Percentiles rank a stretch among this genome's conserved stretches.
phyloP scores from a whole-genome alignment of 64 coral and sea anemone genomes.

The Platygyra sinensis region DNA sequence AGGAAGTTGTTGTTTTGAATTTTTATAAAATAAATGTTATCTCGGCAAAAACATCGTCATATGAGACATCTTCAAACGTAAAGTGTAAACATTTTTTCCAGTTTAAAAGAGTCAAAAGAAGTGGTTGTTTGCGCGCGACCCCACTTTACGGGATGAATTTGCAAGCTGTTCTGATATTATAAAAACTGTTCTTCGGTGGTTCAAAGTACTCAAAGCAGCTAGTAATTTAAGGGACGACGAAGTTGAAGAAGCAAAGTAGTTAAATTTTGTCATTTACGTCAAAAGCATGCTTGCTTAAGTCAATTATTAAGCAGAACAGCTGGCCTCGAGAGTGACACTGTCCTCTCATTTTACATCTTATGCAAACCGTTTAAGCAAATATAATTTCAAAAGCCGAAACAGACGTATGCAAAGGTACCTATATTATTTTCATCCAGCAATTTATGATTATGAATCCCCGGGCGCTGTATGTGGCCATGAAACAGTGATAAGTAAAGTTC shows the following conservation, averaged over 20 bases:
- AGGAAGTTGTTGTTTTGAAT: not conserved
- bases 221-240: not conserved
- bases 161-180: not conserved
- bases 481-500: not conserved
- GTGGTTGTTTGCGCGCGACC: not conserved
- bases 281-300: slow-evolving; percentile 3
- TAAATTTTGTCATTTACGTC: not conserved
- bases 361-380: not conserved
- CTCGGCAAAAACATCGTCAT: not conserved
- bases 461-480: not conserved
- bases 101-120: not conserved
- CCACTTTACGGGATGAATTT: not conserved
- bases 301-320: not conserved
- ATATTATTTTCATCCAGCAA: slow-evolving; percentile 8
- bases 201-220: not conserved
- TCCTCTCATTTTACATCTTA: not conserved
- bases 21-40: slow-evolving; percentile 21
- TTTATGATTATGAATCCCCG: not conserved
- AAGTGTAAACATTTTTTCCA: not conserved
- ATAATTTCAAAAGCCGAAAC: slow-evolving; percentile 7
- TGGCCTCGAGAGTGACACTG: not conserved
- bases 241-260: slow-evolving; percentile 18
- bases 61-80: not conserved
- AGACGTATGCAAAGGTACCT: not conserved
- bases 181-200: not conserved